Evolutionary conservation across 1,140 invertebrate genomes (phyloP).

Genomic region (Anthonomus grandis): DNA sequence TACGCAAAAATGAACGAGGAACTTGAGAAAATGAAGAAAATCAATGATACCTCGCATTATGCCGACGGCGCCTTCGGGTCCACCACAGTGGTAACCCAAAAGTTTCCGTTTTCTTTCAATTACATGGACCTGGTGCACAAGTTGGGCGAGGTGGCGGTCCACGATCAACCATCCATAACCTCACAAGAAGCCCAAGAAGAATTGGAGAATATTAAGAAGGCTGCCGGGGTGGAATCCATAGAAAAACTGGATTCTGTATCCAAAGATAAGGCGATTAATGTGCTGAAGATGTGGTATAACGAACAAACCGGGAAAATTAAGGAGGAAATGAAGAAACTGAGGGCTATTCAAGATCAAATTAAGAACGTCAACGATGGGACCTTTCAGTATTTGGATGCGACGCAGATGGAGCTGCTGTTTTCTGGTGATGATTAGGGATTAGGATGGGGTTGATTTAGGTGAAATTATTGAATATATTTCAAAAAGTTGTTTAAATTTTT

Average conservation of each 20-base stretch:
- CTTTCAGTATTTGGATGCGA: conserved; percentile 31
- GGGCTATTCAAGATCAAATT: conserved; percentile 31
- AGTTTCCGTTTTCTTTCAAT: conserved; percentile 38
- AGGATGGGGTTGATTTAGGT: too few relatives aligned
- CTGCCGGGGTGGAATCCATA: conserved; percentile 31
- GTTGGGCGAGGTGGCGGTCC: conserved; percentile 5
- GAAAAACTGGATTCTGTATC: conserved; percentile 33
- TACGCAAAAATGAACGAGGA: conserved; percentile 39
- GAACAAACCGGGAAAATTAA: conserved; percentile 42
- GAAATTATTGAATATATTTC: too few relatives aligned
- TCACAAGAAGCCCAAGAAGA: conserved; percentile 26
- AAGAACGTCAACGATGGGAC: conserved; percentile 24
- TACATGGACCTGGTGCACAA: conserved; percentile 35
- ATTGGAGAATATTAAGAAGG: conserved; percentile 32
- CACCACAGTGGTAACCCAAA: conserved; percentile 10
- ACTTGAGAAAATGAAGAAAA: conserved; percentile 18
- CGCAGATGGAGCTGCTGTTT: conserved; percentile 17
- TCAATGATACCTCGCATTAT: conserved; percentile 24
- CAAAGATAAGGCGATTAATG: conserved; percentile 32
- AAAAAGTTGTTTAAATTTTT: too few relatives aligned
- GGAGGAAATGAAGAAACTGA: conserved; percentile 38
- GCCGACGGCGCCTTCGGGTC: conserved; percentile 28
- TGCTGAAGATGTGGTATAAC: conserved; percentile 38
- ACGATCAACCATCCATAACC: conserved; percentile 23
- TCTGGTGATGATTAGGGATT: conserved; percentile 14